Evolutionary conservation across 1,140 invertebrate species (phyloP).

Genomic region (Microplitis mediator): DNA sequence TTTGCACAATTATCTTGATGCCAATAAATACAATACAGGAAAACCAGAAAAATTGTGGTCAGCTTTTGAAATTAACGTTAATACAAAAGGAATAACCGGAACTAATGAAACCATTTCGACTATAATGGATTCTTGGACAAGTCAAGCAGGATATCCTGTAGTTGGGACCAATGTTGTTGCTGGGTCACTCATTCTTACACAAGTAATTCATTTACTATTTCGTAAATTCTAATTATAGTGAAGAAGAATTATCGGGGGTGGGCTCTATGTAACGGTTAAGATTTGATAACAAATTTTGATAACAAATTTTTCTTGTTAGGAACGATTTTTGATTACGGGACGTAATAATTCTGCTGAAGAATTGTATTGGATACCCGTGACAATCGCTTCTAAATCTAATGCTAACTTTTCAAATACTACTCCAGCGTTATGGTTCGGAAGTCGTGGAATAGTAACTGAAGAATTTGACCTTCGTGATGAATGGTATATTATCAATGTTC

Average conservation of each 20-base stretch:
- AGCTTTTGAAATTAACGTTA: conserved; percentile 62
- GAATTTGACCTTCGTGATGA: conserved; percentile 40
- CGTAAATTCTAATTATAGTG: not conserved
- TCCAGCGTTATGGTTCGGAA: conserved; percentile 48
- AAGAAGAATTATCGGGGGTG: too few species aligned
- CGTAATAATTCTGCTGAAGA: conserved; percentile 1
- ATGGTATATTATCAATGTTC: conserved; percentile 68
- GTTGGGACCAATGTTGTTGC: conserved; percentile 63
- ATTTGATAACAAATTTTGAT: too few species aligned
- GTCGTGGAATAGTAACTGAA: conserved; percentile 22
- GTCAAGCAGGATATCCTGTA: conserved; percentile 76
- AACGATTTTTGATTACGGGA: conserved; percentile 27
- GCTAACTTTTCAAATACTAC: conserved; percentile 22
- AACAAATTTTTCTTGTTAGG: conserved; percentile 14
- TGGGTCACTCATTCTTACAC: conserved; percentile 56
- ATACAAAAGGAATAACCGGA: conserved; percentile 41
- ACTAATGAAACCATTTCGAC: conserved; percentile 57
- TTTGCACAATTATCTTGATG: conserved; percentile 62
- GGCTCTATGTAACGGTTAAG: too few species aligned
- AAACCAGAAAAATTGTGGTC: conserved; percentile 68
- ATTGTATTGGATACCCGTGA: conserved; percentile 45
- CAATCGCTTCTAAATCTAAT: conserved; percentile 18
- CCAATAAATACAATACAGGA: conserved; percentile 63
- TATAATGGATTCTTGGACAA: conserved; percentile 73
- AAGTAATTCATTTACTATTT: conserved; percentile 39